phyloP scores from a whole-genome alignment of 1,140 invertebrate species.

The Dufourea novaeangliae region DNA sequence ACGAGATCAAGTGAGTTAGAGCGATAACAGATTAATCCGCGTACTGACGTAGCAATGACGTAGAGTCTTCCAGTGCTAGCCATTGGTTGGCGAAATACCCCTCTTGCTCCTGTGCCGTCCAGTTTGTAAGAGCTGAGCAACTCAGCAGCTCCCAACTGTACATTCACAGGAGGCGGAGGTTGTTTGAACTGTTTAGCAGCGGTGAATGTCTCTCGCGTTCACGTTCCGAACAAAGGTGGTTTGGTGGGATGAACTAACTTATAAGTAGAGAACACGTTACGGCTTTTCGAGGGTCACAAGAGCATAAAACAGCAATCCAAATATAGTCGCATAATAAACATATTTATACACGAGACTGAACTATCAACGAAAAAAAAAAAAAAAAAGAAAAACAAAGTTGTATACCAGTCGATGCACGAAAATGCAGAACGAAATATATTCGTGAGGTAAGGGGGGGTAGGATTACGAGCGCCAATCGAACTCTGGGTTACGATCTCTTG shows the following conservation, averaged over 20 bases:
- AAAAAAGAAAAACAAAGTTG: background rate
- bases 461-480: constrained; percentile 59
- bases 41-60: no score
- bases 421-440: constrained; percentile 64
- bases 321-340: constrained; percentile 54
- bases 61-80: no score
- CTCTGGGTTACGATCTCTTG: constrained; percentile 36
- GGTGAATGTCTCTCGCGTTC: constrained; percentile 55
- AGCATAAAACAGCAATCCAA: constrained; percentile 68
- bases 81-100: no score
- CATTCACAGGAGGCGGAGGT: no score
- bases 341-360: constrained; percentile 40
- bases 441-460: no score
- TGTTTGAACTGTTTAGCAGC: constrained; percentile 32
- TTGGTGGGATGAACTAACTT: constrained; percentile 31
- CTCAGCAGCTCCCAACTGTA: no score
- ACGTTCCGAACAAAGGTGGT: constrained; percentile 51
- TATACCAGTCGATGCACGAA: constrained; percentile 63
- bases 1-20: no score
- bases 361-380: background rate
- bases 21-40: no score
- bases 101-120: no score
- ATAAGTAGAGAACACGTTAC: constrained; percentile 50
- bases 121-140: no score
- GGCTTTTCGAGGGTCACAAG: constrained; percentile 57